Conservation (phyloP, 2,113 vertebrate genomes). For the Triplophysa tibetana region DNA sequence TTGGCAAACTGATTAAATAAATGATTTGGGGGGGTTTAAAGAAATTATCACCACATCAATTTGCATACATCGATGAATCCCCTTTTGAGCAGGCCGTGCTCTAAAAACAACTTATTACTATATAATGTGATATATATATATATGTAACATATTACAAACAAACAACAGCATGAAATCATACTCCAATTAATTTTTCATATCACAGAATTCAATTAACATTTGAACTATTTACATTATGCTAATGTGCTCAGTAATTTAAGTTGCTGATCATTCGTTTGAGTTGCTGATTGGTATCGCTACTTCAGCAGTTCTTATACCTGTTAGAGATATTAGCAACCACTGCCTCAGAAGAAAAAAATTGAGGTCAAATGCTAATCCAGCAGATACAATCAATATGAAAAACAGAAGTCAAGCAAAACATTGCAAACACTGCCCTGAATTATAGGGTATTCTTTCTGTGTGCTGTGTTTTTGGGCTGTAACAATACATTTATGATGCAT, state of each 20-base stretch:
- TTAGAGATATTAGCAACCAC: conserved; percentile 69
- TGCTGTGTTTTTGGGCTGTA: not conserved
- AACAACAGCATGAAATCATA: not conserved
- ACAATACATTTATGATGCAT: not conserved
- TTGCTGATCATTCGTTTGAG: conserved; percentile 67
- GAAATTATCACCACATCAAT: conserved; percentile 40
- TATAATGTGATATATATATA: not conserved
- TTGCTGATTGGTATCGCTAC: conserved; percentile 68
- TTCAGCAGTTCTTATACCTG: conserved; percentile 61
- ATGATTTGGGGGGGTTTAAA: conserved; percentile 40
- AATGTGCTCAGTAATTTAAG: conserved; percentile 70
- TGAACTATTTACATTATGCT: conserved; percentile 68
- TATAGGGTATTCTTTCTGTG: conserved; percentile 10
- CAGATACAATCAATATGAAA: conserved; percentile 64
- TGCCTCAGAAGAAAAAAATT: conserved; percentile 69
- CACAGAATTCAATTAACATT: conserved; percentile 64
- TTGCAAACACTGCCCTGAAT: conserved; percentile 19
- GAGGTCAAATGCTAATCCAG: conserved; percentile 69
- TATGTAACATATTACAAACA: not conserved
- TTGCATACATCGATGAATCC: conserved; percentile 24
- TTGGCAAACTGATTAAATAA: conserved; percentile 49
- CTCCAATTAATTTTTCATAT: conserved; percentile 50
- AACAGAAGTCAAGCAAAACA: conserved; percentile 46
- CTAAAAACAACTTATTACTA: not conserved
- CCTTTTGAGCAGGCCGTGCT: not conserved